Conservation (phyloP, 2,113 vertebrate species). For the Manacus vitellinus region DNA sequence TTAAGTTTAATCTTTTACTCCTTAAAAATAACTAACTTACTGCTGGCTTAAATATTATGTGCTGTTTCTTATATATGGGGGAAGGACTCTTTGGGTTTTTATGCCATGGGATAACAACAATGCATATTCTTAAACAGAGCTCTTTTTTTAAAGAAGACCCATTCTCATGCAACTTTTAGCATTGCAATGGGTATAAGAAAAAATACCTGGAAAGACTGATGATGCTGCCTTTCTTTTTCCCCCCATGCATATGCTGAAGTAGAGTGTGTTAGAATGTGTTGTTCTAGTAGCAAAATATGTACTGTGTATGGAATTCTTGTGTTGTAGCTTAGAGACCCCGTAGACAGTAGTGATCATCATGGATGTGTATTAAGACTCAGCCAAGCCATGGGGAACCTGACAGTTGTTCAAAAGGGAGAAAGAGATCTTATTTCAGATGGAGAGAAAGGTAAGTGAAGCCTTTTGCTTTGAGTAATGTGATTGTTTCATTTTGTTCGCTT, state of each 20-base stretch:
- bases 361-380: slow-evolving; percentile 86
- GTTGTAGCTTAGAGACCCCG: slow-evolving; percentile 81
- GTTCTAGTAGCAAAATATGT: neutral
- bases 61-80: neutral
- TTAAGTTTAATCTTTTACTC: neutral
- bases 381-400: slow-evolving; percentile 91
- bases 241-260: neutral
- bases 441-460: slow-evolving; percentile 81
- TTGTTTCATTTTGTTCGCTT: neutral
- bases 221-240: neutral
- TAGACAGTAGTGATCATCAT: slow-evolving; percentile 81
- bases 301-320: slow-evolving; percentile 52
- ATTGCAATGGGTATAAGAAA: neutral
- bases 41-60: neutral
- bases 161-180: neutral
- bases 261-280: neutral
- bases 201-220: neutral
- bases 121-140: neutral
- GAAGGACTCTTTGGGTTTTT: neutral
- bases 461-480: neutral
- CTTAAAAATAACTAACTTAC: neutral
- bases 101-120: neutral
- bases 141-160: neutral
- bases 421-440: slow-evolving; percentile 92
- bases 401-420: slow-evolving; percentile 91